These are phyloP conservation scores for Lithophane ornitopus DNA, from an alignment of 2,888 invertebrate species.

Conservation along the genomic window DNA sequence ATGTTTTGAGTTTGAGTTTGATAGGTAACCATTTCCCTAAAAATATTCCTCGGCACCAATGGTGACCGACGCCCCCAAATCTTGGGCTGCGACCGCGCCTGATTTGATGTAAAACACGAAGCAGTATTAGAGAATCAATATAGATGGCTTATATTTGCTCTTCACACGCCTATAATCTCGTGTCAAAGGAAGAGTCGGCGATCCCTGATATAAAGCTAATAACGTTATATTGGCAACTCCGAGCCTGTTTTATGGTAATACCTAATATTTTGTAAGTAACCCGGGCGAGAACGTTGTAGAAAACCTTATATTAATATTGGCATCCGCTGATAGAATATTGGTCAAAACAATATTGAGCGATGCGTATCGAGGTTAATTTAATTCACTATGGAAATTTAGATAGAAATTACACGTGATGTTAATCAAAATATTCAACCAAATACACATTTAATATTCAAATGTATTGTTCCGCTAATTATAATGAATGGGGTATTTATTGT, in stretches of 20 bases:
- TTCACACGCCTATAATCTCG: slow-evolving; percentile 70
- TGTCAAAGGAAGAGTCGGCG: slow-evolving; percentile 71
- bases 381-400: slow-evolving; percentile 43
- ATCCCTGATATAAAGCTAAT: slow-evolving; percentile 72
- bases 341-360: slow-evolving; percentile 43
- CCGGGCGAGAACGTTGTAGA: slow-evolving; percentile 47
- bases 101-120: slow-evolving; percentile 55
- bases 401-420: slow-evolving; percentile 31
- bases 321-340: slow-evolving; percentile 50
- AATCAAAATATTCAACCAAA: slow-evolving; percentile 32
- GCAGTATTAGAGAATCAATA: slow-evolving; percentile 73
- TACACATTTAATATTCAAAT: slow-evolving; percentile 26
- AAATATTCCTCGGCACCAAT: too few relatives aligned
- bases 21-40: too few relatives aligned
- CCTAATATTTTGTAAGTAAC: slow-evolving; percentile 64
- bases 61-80: too few relatives aligned
- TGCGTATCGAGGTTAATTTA: slow-evolving; percentile 47
- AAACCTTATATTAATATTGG: slow-evolving; percentile 58
- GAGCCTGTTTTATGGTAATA: slow-evolving; percentile 69
- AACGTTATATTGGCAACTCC: slow-evolving; percentile 69
- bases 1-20: too few relatives aligned
- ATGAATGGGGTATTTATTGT: slow-evolving; percentile 1
- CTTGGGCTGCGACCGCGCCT: too few relatives aligned
- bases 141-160: slow-evolving; percentile 68
- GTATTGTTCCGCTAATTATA: slow-evolving; percentile 27